Conservation (phyloP, 2,888 invertebrate species). For the Agrotis clavis region DNA sequence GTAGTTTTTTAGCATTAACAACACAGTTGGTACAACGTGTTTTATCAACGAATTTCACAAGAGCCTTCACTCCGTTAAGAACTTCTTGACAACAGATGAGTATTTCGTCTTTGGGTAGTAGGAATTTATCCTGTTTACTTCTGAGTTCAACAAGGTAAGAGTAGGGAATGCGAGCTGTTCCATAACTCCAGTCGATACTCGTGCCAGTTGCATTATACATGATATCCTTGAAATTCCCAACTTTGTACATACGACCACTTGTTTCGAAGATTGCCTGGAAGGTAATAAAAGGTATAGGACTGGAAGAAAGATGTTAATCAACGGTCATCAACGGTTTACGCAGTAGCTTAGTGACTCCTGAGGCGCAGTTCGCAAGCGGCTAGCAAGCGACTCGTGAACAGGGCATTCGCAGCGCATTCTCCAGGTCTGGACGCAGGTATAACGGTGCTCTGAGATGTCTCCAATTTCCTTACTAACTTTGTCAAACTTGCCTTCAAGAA, state of each 20-base stretch:
- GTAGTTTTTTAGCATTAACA: slow-evolving; percentile 65
- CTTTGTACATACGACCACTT: slow-evolving; percentile 85
- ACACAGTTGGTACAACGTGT: slow-evolving; percentile 79
- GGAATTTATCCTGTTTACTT: slow-evolving; percentile 81
- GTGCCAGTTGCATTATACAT: slow-evolving; percentile 87
- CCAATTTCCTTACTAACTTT: too few species aligned
- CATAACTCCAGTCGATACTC: slow-evolving; percentile 89
- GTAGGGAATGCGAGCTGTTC: slow-evolving; percentile 84
- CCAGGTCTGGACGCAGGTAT: too few species aligned
- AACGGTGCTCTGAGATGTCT: too few species aligned
- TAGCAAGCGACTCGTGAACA: too few species aligned
- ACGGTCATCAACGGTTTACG: too few species aligned
- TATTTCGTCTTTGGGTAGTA: slow-evolving; percentile 82
- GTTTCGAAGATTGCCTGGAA: slow-evolving; percentile 85
- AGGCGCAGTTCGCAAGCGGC: too few species aligned
- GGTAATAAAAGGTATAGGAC: neutral
- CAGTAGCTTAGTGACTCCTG: too few species aligned
- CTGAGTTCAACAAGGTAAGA: slow-evolving; percentile 85
- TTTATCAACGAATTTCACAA: slow-evolving; percentile 80
- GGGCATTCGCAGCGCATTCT: too few species aligned
- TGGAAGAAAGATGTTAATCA: too few species aligned
- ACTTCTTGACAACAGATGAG: slow-evolving; percentile 81
- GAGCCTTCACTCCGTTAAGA: slow-evolving; percentile 78
- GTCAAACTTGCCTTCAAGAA: too few species aligned
- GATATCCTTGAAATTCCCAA: slow-evolving; percentile 86